These are phyloP conservation scores for Rafetus swinhoei DNA, from an alignment of 2,113 vertebrate genomes.

Conservation along the genomic window DNA sequence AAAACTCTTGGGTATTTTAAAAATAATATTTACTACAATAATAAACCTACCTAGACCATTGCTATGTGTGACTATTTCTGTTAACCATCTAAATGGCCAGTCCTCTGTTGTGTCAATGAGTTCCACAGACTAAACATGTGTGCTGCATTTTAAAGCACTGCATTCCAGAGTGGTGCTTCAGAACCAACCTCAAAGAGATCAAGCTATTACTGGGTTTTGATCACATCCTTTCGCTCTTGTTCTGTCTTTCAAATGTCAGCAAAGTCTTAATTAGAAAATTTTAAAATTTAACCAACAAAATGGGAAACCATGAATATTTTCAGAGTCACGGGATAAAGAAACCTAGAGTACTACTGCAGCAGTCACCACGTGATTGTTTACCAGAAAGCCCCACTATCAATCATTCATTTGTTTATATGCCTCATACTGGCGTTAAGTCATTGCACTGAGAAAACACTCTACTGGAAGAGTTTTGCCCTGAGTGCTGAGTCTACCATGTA, in stretches of 20 bases:
- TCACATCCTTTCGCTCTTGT: not conserved
- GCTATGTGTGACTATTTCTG: not conserved
- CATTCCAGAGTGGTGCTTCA: too few species aligned
- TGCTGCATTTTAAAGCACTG: not conserved
- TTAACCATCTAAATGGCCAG: not conserved
- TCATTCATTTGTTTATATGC: not conserved
- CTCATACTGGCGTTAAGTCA: not conserved
- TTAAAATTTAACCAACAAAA: not conserved
- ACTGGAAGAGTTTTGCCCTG: not conserved
- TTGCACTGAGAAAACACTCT: not conserved
- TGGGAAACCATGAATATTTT: not conserved
- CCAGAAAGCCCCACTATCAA: not conserved
- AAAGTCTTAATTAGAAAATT: not conserved
- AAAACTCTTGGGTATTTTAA: not conserved
- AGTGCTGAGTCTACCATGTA: not conserved
- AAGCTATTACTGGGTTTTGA: not conserved
- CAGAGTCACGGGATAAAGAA: not conserved
- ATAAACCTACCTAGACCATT: not conserved
- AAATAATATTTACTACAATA: not conserved
- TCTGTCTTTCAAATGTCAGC: not conserved
- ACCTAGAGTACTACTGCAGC: not conserved
- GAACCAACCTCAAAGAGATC: too few species aligned
- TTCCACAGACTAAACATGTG: not conserved
- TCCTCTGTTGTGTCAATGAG: not conserved
- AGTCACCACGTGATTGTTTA: not conserved